Conservation (phyloP, 1,140 invertebrate genomes). For the Mya arenaria region DNA sequence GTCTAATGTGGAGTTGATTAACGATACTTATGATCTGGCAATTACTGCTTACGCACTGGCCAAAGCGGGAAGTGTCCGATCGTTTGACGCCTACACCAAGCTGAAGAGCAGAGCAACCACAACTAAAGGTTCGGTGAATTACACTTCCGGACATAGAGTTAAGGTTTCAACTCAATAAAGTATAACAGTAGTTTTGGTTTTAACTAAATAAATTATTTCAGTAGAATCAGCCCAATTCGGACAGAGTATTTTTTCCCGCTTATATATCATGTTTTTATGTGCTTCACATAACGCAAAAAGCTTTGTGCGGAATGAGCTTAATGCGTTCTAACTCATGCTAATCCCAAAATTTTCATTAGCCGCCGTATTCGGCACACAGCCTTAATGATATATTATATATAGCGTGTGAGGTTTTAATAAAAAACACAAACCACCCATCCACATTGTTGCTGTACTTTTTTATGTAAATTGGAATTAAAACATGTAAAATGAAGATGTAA, state of each 20-base stretch:
- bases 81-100: background rate
- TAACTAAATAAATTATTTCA: background rate
- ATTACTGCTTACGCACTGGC: conserved; percentile 31
- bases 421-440: no score
- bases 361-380: no score
- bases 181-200: background rate
- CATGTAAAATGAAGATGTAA: no score
- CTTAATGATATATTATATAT: no score
- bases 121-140: conserved; percentile 16
- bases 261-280: background rate
- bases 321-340: no score
- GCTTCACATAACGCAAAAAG: background rate
- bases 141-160: background rate
- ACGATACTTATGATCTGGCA: conserved; percentile 28
- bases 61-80: conserved; percentile 9
- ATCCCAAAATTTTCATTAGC: no score
- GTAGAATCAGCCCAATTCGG: background rate
- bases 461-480: no score
- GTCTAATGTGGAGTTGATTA: background rate
- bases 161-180: background rate
- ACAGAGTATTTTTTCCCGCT: background rate
- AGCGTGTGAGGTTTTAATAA: no score
- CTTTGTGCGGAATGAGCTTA: background rate
- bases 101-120: background rate
- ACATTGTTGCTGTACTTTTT: no score